Evolutionary conservation across 2,797 vertebrate genomes (phyloP), one percentile per base, ranked within the genome.

Genomic region (Hybognathus amarus): DNA sequence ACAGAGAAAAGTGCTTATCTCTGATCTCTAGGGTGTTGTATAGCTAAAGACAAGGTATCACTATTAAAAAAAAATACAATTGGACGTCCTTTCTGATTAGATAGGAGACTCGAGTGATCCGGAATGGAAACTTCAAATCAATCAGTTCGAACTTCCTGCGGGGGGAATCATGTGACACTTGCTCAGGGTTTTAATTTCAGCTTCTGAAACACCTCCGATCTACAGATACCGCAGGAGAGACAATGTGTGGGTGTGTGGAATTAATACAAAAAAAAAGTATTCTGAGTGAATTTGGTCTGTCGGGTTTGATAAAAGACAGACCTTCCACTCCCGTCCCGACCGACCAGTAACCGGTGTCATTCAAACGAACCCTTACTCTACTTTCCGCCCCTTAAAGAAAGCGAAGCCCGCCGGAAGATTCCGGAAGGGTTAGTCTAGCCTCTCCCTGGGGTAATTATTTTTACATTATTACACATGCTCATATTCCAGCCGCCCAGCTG

Each of bases 381-480:
- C 45, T 45, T 56, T 50, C 5, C n/a, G 3, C 79, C 38, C 86
- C 47, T 52, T 17, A 1, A 82, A 75, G 77, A 88, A 84, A 74
- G 84, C 78, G 64, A 80, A 69, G 88, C 85, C 85, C 87, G 88
- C 90, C 87, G 85, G 89, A 87, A 88, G 88, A 73, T 81, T 84
- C 76, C 17, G 47, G 64, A 45, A 66, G 88, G 82, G 88, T 92
- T 83, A 91, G 90, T 89, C 50, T 64, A 69, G 89, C 88, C 88
- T 93, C 90, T 95, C 95, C 94, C 94, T 87, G 89, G 95, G 95
- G 95, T 96, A 95, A 96, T 96, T 95, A 96, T 95, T 95, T 94
- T 94, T 95, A 95, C 95, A 96, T 95, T 95, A 95, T 95, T 95
- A 95, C 95, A 95, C 93, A 92, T 95, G 94, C 94, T 95, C 92